Percentiles rank a stretch among this genome's conserved stretches.
Evolutionary conservation across 2,113 vertebrate species (phyloP).

Genomic region (Archilochus colubris): DNA sequence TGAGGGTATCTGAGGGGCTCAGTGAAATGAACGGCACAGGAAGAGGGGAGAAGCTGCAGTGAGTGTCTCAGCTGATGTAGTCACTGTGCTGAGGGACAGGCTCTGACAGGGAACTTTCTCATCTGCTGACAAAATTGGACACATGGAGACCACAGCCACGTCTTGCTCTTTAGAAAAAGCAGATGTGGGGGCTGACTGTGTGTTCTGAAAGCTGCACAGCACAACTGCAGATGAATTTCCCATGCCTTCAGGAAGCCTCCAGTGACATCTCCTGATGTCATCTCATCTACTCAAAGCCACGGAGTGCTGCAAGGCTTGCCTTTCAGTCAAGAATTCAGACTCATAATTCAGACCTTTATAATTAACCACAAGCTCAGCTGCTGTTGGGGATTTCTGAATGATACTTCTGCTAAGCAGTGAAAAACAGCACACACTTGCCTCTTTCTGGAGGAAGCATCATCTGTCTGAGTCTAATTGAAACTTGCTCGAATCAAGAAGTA

Average conservation of each 20-base stretch:
- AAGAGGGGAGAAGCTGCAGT: background rate
- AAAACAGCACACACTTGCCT: background rate
- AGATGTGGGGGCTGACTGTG: background rate
- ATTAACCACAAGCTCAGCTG: background rate
- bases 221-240: background rate
- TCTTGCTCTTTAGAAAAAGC: background rate
- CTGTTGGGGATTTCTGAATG: constrained; percentile 48
- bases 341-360: background rate
- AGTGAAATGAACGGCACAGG: background rate
- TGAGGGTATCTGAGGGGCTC: background rate
- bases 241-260: background rate
- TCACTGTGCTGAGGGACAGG: background rate
- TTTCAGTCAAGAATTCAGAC: background rate
- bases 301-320: background rate
- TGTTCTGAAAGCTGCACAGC: background rate
- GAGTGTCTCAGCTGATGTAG: background rate
- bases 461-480: background rate
- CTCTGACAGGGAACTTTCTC: background rate
- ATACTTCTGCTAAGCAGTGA: constrained; percentile 40
- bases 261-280: background rate
- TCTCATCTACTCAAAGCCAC: background rate
- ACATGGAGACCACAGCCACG: background rate
- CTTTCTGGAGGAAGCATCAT: constrained; percentile 38
- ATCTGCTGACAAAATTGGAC: background rate
- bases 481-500: background rate